Evolutionary conservation across 2,797 vertebrate species (phyloP), one percentile per base, ranked within the genome.

Genomic region (Rhinogobio ventralis): DNA sequence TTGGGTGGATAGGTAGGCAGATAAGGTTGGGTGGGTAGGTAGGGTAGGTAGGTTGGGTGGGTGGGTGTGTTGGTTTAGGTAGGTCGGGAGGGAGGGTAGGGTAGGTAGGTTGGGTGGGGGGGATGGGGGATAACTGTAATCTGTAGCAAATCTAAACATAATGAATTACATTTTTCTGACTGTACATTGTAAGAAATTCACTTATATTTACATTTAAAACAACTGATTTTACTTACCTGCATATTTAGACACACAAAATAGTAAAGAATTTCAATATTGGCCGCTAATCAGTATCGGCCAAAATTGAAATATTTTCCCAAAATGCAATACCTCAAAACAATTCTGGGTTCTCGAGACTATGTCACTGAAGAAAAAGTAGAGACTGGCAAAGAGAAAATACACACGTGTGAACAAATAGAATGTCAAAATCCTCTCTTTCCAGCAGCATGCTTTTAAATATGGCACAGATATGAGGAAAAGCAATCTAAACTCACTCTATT

Each of bases 401-500:
- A 77, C 11, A 30, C 36, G n/a, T 57, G 33, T 68, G 46, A 68
- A 69, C 64, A 78, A 45, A 60, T 60, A 49, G 51, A 30, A 49
- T 64, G 67, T 79, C 67, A 77, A 76, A 69, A 17, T 0, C 5
- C 15, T 15, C 15, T 25, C 33, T 45, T 15, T 78, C 20, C 14
- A 46, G 15, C 33, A 42, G n/a, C 36, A 45, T 45, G 36, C 25
- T 33, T 66, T 53, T 67, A 72, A 77, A 81, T 79, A 36, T 51
- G 78, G 28, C 64, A 68, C 28, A 73, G 36, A 60, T 74, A 46
- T 57, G 23, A 71, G 66, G 71, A 79, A 80, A 79, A 74, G 33
- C 53, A 80, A 80, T 76, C 36, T 81, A 83, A 77, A 81, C 14
- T 73, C 64, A 84, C 64, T 36, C 76, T 33, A 77, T 71, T 81